A percentile compares a stretch with the other conserved stretches of the same genome.
Evolutionary conservation across 2,888 invertebrate species (phyloP).

Genomic region (Drosophila fungiperda): DNA sequence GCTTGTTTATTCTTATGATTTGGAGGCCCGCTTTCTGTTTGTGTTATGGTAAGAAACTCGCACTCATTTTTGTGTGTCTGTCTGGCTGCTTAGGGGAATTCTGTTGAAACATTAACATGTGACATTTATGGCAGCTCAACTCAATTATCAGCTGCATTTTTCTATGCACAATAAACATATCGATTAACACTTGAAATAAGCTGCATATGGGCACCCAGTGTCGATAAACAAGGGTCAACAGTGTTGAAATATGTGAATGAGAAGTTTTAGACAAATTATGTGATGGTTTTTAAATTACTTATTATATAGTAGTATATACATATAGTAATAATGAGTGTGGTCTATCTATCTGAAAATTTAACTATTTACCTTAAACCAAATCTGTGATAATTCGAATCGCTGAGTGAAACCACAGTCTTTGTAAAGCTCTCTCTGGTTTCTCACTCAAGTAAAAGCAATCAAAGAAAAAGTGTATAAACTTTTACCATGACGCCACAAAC

Average conservation of each 20-base stretch:
- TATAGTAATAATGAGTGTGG: not conserved
- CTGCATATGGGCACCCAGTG: slow-evolving; percentile 22
- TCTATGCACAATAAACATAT: slow-evolving; percentile 37
- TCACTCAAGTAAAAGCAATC: not conserved
- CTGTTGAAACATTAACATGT: slow-evolving; percentile 37
- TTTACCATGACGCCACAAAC: not conserved
- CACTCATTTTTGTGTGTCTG: not conserved
- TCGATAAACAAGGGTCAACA: slow-evolving; percentile 26
- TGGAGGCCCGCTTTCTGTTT: slow-evolving; percentile 36
- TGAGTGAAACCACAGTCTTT: not conserved
- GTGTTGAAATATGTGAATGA: slow-evolving; percentile 8
- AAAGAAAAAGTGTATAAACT: slow-evolving; percentile 1
- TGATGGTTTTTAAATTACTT: not conserved
- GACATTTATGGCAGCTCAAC: slow-evolving; percentile 46
- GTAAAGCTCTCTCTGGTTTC: not conserved
- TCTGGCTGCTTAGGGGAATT: slow-evolving; percentile 7
- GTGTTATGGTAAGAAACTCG: slow-evolving; percentile 18
- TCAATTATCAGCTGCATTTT: slow-evolving; percentile 36
- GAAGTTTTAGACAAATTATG: not conserved
- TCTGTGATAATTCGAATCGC: not conserved
- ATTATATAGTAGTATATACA: too few species aligned
- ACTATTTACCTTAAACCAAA: not conserved
- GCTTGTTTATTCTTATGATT: slow-evolving; percentile 47
- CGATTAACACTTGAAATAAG: slow-evolving; percentile 47
- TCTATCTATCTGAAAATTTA: not conserved